Evolutionary conservation across 2,888 invertebrate genomes (phyloP).

Genomic region (Drosophila emarginata): DNA sequence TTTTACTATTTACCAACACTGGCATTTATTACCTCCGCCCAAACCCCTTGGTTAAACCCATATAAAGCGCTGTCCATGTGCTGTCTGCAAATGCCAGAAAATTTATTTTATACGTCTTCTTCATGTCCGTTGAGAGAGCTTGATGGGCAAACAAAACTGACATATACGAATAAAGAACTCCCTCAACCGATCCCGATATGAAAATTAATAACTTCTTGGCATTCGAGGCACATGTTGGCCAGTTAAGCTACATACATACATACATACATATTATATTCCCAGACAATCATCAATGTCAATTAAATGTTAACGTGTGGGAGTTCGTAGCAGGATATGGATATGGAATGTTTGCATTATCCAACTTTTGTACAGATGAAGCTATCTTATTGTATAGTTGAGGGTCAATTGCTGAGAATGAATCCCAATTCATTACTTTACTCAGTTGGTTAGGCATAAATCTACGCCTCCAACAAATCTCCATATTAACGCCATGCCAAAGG

Average conservation of each 20-base stretch:
- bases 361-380: constrained; percentile 50
- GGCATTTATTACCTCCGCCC: constrained; percentile 16
- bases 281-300: constrained; percentile 75
- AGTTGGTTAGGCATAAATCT: constrained; percentile 56
- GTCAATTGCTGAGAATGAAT: not conserved
- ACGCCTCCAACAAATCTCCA: constrained; percentile 72
- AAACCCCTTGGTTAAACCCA: not conserved
- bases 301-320: constrained; percentile 74
- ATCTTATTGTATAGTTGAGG: constrained; percentile 22
- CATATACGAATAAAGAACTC: constrained; percentile 31
- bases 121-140: constrained; percentile 54
- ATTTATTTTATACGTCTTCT: constrained; percentile 75
- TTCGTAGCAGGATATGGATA: constrained; percentile 55
- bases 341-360: constrained; percentile 30
- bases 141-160: constrained; percentile 51
- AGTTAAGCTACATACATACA: constrained; percentile 27
- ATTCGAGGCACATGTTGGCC: constrained; percentile 52
- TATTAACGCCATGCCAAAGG: constrained; percentile 65
- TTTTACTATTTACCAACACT: constrained; percentile 24
- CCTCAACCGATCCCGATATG: constrained; percentile 51
- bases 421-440: constrained; percentile 44
- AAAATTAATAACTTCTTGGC: constrained; percentile 69
- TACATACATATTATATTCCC: constrained; percentile 46
- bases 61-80: constrained; percentile 42
- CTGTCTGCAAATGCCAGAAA: constrained; percentile 72